These are phyloP conservation scores for Trichopoda pennipes DNA, from an alignment of 2,888 invertebrate genomes.

Conservation along the genomic window DNA sequence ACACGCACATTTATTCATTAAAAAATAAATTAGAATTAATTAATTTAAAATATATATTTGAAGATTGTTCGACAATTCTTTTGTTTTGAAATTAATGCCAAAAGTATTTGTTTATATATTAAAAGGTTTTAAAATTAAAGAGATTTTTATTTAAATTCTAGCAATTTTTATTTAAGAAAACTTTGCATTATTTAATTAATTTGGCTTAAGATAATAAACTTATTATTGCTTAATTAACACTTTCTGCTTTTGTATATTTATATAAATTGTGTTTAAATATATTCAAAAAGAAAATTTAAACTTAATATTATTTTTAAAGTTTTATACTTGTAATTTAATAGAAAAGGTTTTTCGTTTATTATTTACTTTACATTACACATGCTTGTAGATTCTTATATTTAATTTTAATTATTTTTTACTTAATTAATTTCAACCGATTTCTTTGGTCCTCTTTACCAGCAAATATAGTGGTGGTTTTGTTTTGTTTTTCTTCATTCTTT, in stretches of 20 bases:
- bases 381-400: not conserved
- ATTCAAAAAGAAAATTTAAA: constrained; percentile 31
- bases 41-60: constrained; percentile 34
- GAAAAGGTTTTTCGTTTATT: constrained; percentile 9
- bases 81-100: constrained; percentile 52
- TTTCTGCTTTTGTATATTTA: constrained; percentile 65
- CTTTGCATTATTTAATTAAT: constrained; percentile 12
- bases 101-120: constrained; percentile 21
- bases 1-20: constrained; percentile 20
- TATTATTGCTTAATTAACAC: constrained; percentile 80
- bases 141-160: constrained; percentile 12
- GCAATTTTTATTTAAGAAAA: constrained; percentile 22
- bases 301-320: constrained; percentile 38
- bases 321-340: constrained; percentile 27
- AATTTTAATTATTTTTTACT: constrained; percentile 21
- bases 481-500: not conserved
- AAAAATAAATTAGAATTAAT: constrained; percentile 38
- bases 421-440: constrained; percentile 72
- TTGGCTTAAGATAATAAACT: constrained; percentile 61
- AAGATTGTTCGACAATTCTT: constrained; percentile 69
- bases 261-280: constrained; percentile 36
- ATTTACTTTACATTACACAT: constrained; percentile 2
- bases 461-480: constrained; percentile 58
- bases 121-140: not conserved
- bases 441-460: constrained; percentile 81